Evolutionary conservation across 1,140 invertebrate species (phyloP), one percentile per base, ranked within the genome.

Genomic region (Cotesia typhae): DNA sequence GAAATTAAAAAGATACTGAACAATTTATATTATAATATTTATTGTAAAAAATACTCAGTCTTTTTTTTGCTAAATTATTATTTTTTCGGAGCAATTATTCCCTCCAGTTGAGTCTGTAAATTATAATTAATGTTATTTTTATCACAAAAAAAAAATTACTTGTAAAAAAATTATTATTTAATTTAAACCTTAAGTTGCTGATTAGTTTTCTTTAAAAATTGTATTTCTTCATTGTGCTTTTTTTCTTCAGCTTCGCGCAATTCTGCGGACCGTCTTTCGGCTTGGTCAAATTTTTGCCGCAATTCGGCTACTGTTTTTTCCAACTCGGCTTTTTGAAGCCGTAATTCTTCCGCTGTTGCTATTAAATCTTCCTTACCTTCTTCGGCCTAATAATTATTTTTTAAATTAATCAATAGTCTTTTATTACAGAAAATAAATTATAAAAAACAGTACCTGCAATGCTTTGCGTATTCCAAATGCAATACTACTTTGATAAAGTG

Each of bases 401-500:
- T 66, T 53, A 10, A 28, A 52, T 64, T 63, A 37, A 10, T 51
- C 3, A 53, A 53, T 67, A 28, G 1, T 65, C 28, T 37, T 28
- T 7, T 51, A 47, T 61, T 37, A 41, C 14, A 36, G 36, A 37
- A 14, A 7, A 47, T 28, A 28, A 28, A 28, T 28, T 28, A 2
- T 28, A 28, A 3, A 28, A 28, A 28, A 28, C 28, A 28, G 28
- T 83, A 92, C 93, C 87, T 96, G 94, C 65, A 98, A 86, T n/a
- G 97, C 96, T 89, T 99, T 99, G 57, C 98, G 91, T 90, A 99
- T 96, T 37, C 98, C 98, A 84, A 98, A 99, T 4, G 97, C 97
- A 67, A 98, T 95, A 71, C 96, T 97, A 85, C 96, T 98, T 85
- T 98, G 98, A 84, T 99, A 98, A 0, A 99, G 89, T 0, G 95